Evolutionary conservation across 2,888 invertebrate genomes (phyloP).

Genomic region (Cosmopolites sordidus): DNA sequence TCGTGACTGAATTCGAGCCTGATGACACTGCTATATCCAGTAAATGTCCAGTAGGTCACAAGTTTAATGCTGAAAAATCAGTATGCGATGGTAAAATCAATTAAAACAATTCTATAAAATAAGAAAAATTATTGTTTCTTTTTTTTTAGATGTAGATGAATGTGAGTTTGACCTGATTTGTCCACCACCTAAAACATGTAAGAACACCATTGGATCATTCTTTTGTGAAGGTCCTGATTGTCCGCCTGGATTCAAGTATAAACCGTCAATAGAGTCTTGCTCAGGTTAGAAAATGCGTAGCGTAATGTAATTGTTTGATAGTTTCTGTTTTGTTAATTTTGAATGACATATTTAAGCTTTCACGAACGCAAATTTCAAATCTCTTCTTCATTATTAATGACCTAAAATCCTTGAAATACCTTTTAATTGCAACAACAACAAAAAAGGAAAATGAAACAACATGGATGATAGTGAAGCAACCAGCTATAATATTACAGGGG

Average conservation of each 20-base stretch:
- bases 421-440: too few relatives aligned
- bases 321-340: too few relatives aligned
- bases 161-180: conserved; percentile 43
- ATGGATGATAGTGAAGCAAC: too few relatives aligned
- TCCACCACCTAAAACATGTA: conserved; percentile 41
- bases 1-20: conserved; percentile 39
- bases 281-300: too few relatives aligned
- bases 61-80: conserved; percentile 53
- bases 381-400: too few relatives aligned
- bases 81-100: conserved; percentile 51
- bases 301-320: too few relatives aligned
- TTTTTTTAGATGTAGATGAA: conserved; percentile 44
- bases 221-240: conserved; percentile 43
- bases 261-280: conserved; percentile 42
- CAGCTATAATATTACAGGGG: too few relatives aligned
- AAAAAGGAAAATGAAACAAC: too few relatives aligned
- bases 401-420: too few relatives aligned
- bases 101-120: neutral
- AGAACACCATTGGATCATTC: conserved; percentile 46
- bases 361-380: too few relatives aligned
- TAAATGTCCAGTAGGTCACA: conserved; percentile 56
- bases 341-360: too few relatives aligned
- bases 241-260: conserved; percentile 46
- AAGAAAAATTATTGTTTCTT: neutral
- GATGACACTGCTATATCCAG: conserved; percentile 36